Evolutionary conservation across 2,113 vertebrate species (phyloP), one percentile per base, ranked within the genome.

Genomic region (Tenebrosternarchus preto): DNA sequence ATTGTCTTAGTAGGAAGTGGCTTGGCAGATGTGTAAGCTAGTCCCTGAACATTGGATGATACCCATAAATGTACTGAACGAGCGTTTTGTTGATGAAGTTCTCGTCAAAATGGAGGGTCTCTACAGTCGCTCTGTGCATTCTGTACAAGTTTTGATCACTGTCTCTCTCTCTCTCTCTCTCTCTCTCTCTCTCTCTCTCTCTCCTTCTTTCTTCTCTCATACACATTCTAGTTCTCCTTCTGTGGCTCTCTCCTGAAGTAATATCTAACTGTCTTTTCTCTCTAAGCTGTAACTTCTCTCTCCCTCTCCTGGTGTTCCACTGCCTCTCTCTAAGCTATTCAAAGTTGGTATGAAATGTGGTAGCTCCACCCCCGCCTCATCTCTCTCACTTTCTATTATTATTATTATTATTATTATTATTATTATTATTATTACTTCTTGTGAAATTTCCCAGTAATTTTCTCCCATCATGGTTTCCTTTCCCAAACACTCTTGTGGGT

Each of bases 301-400:
- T 89, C 88, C 89, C 85, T 93, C 90, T 93, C 79, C 86, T 87
- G 82, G 82, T 88, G 92, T 88, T 91, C 81, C 91, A 84, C 88
- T 91, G 85, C 92, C 92, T 87, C 83, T 93, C 85, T 85, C 84
- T 90, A 89, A 85, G 82, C 83, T 88, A 78, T 87, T 81, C 92
- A 93, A 92, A 92, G 92, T 94, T 94, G 94, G 92, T 95, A 94
- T 95, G 94, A 95, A 95, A 95, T 93, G 92, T 95, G 92, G 93
- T 90, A 92, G 89, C 83, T 24, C 73, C 80, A 76, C 84, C 79
- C 67, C 61, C 29, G 29, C 82, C 76, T 77, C 66, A 39, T 72
- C 43, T 81, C 78, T 73, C 69, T 71, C 27, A 57, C 27, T 68
- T 39, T 73, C n/a, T 76, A 24, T 80, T 19, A 50, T 78, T 81